phyloP scores from a whole-genome alignment of 2,797 vertebrate species.

The Heterohyrax brucei region DNA sequence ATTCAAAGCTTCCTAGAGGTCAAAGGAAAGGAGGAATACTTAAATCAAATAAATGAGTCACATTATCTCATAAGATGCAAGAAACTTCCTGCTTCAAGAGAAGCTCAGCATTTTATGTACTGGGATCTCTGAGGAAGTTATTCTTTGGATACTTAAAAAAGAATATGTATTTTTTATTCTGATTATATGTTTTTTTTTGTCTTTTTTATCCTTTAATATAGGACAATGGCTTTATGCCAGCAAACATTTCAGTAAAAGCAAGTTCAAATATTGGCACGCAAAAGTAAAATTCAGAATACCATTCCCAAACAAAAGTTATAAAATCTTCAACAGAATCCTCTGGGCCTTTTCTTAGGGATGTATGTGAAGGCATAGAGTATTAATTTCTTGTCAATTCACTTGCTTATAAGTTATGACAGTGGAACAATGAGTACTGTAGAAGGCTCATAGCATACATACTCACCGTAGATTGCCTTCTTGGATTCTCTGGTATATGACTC shows the following conservation, averaged over 20 bases:
- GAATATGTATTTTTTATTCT: conserved; percentile 49
- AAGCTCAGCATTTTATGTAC: conserved; percentile 25
- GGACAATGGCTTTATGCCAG: not conserved
- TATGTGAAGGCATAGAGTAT: not conserved
- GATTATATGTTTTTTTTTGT: conserved; percentile 68
- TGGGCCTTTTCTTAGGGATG: not conserved
- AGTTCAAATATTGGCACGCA: conserved; percentile 59
- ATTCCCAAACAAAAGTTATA: conserved; percentile 7
- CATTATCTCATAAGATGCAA: conserved; percentile 45
- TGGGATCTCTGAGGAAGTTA: not conserved
- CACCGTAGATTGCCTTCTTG: not conserved
- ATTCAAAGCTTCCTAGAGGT: conserved; percentile 33
- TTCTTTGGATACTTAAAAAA: conserved; percentile 10
- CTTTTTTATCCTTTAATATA: conserved; percentile 27
- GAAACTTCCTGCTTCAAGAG: conserved; percentile 26
- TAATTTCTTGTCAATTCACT: conserved; percentile 49
- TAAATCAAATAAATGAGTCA: conserved; percentile 49
- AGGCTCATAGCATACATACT: not conserved
- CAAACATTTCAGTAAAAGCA: conserved; percentile 59
- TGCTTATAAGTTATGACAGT: not conserved
- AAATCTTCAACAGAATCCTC: conserved; percentile 3
- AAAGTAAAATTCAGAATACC: conserved; percentile 51
- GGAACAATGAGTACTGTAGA: not conserved
- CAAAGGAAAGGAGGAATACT: conserved; percentile 13
- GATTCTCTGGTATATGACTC: not conserved